Evolutionary conservation across 1,140 invertebrate species (phyloP).

Genomic region (Neodiprion virginianus): DNA sequence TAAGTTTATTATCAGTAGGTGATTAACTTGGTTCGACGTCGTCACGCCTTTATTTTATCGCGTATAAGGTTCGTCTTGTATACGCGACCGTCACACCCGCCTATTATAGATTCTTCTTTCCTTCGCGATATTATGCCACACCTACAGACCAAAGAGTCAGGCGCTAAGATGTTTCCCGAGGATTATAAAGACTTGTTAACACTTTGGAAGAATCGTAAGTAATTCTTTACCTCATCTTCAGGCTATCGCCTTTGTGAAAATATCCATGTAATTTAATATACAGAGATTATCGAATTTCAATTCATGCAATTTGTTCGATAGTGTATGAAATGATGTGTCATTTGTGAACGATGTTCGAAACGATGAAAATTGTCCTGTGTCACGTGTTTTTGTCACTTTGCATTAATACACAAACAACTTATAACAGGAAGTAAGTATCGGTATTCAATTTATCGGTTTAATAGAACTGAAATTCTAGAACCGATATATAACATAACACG

Average conservation of each 20-base stretch:
- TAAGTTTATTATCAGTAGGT: no score
- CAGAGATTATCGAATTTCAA: neutral
- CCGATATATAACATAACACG: no score
- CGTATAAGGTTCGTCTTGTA: no score
- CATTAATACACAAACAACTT: neutral
- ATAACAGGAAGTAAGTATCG: no score
- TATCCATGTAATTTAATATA: constrained; percentile 7
- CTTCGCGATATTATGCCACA: neutral
- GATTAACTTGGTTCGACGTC: no score
- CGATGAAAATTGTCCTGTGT: neutral
- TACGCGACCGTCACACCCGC: no score
- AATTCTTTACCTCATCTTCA: constrained; percentile 4
- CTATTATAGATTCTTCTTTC: neutral
- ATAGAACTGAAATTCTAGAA: no score
- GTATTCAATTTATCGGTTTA: no score
- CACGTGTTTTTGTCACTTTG: neutral
- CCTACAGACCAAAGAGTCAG: neutral
- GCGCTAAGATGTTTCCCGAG: constrained; percentile 27
- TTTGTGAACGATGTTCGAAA: neutral
- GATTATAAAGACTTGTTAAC: constrained; percentile 38
- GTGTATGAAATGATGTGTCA: neutral
- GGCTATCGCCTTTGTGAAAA: constrained; percentile 10
- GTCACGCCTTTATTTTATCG: no score
- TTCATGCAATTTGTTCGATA: constrained; percentile 1
- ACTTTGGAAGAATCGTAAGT: constrained; percentile 45